These are phyloP conservation scores for Mustelus asterias DNA, from an alignment of 2,113 vertebrate species.

Conservation along the genomic window DNA sequence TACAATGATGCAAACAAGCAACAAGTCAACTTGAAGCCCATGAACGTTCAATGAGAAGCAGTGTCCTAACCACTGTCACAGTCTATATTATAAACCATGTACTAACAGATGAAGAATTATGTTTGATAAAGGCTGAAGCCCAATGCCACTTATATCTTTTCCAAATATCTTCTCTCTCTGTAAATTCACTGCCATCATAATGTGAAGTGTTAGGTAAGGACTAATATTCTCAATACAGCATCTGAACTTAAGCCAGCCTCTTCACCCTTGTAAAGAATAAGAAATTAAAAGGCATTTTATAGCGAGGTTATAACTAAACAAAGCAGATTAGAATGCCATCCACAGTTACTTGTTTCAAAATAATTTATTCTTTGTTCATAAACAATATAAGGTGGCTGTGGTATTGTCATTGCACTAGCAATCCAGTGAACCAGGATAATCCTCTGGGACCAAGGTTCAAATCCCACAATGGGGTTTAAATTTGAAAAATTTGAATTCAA, in stretches of 20 bases:
- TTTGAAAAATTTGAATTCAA: too few species aligned
- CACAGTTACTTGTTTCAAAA: neutral
- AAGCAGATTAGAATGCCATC: neutral
- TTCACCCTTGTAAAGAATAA: neutral
- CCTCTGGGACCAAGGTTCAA: too few species aligned
- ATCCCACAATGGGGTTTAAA: too few species aligned
- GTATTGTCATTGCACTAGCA: too few species aligned
- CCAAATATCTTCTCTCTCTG: neutral
- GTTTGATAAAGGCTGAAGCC: neutral
- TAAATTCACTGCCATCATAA: neutral
- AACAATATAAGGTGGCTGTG: neutral
- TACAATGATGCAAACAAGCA: neutral
- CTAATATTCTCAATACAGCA: neutral
- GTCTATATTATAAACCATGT: neutral
- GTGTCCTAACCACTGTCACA: neutral
- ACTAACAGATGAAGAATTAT: neutral
- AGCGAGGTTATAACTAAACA: neutral
- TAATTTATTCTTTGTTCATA: neutral
- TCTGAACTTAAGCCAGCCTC: neutral
- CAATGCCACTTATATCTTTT: neutral
- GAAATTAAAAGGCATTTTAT: neutral
- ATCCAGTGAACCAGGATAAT: too few species aligned
- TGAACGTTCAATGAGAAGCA: too few species aligned
- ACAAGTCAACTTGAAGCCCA: neutral
- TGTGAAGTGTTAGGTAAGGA: neutral